phyloP scores from a whole-genome alignment of 2,113 vertebrate species.

The Cynocephalus volans region DNA sequence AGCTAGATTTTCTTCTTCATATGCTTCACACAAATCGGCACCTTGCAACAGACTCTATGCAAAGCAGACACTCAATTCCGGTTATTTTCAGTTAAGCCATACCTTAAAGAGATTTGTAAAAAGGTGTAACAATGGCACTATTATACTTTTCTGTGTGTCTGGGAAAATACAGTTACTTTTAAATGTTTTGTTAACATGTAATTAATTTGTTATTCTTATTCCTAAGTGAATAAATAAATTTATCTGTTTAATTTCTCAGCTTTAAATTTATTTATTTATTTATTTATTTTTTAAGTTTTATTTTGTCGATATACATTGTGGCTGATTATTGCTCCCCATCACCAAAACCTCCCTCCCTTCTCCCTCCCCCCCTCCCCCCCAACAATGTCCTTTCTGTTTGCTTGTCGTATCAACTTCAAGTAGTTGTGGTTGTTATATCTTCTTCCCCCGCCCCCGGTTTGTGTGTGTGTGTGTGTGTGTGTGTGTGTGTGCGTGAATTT shows the following conservation, averaged over 20 bases:
- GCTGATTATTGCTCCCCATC: too few species aligned
- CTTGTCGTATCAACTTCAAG: too few species aligned
- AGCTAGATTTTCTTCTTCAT: constrained; percentile 7
- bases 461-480: too few species aligned
- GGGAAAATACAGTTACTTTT: neutral
- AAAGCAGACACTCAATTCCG: neutral
- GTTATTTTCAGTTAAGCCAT: neutral
- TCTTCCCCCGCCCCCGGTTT: too few species aligned
- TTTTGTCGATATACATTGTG: too few species aligned
- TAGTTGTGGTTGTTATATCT: too few species aligned
- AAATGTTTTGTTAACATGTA: neutral
- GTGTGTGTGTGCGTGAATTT: too few species aligned
- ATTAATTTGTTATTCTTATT: neutral
- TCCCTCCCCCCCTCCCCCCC: too few species aligned
- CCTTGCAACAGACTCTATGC: neutral
- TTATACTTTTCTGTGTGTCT: neutral
- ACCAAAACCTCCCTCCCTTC: too few species aligned
- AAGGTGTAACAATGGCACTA: neutral
- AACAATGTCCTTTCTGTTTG: too few species aligned
- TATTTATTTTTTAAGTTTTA: too few species aligned
- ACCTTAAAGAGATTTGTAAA: neutral
- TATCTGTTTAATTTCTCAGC: neutral
- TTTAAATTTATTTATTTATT: too few species aligned
- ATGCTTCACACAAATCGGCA: neutral
- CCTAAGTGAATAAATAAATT: neutral